Evolutionary conservation across 2,113 vertebrate species (phyloP).

Genomic region (Neogobius melanostomus): DNA sequence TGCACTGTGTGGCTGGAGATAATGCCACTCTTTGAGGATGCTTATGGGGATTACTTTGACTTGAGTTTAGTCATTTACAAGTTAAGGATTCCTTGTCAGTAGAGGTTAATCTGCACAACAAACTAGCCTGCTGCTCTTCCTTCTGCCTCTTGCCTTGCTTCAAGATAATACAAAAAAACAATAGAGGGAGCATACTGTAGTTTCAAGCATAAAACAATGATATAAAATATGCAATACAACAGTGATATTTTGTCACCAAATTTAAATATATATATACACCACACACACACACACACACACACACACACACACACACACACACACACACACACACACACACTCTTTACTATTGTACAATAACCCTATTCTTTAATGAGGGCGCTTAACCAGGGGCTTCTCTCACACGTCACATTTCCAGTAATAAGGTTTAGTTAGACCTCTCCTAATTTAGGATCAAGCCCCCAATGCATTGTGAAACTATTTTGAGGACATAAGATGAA

Average conservation of each 20-base stretch:
- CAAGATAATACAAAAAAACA: not conserved
- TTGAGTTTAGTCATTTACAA: conserved; percentile 42
- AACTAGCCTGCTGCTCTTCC: conserved; percentile 6
- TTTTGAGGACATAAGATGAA: conserved; percentile 1
- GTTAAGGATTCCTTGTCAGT: conserved; percentile 31
- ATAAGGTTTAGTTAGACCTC: not conserved
- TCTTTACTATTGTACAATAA: not conserved
- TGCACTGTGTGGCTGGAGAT: conserved; percentile 44
- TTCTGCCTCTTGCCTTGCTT: not conserved
- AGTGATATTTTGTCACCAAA: too few relatives aligned
- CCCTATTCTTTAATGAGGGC: not conserved
- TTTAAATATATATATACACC: too few relatives aligned
- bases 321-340: not conserved
- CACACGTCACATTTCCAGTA: not conserved
- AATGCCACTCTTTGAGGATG: conserved; percentile 46
- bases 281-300: too few relatives aligned
- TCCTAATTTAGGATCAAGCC: not conserved
- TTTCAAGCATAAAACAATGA: not conserved
- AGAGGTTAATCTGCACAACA: conserved; percentile 22
- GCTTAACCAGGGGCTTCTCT: not conserved
- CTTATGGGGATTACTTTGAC: conserved; percentile 45
- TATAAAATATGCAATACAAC: too few relatives aligned
- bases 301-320: not conserved
- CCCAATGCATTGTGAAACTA: conserved; percentile 1
- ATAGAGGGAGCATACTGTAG: too few relatives aligned